Conservation (phyloP, 2,797 vertebrate species). For the Gadopsis bispinosus region DNA sequence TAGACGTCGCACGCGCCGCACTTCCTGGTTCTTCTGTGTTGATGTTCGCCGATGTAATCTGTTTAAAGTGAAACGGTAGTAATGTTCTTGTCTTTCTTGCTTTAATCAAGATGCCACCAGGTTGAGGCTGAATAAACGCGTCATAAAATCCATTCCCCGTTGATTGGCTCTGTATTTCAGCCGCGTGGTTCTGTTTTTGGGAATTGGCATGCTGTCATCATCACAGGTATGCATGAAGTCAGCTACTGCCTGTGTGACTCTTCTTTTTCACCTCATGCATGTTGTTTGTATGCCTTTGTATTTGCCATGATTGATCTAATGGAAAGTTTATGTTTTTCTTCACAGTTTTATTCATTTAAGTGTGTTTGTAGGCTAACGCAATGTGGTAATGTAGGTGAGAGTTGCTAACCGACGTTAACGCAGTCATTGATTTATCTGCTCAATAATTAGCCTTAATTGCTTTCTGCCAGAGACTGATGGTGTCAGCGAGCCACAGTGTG, state of each 20-base stretch:
- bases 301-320: not conserved
- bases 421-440: not conserved
- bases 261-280: not conserved
- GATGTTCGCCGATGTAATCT: constrained; percentile 33
- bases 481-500: not conserved
- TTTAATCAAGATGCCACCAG: not conserved
- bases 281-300: not conserved
- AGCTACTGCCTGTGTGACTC: not conserved
- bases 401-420: not conserved
- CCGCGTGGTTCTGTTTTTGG: constrained; percentile 24
- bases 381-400: constrained; percentile 4
- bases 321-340: not conserved
- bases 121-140: not conserved
- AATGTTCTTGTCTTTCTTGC: not conserved
- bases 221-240: constrained; percentile 68
- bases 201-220: constrained; percentile 68
- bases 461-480: not conserved
- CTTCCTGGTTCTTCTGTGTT: constrained; percentile 64
- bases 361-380: not conserved
- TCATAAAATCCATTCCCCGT: not conserved
- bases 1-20: constrained; percentile 64
- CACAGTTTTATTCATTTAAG: not conserved
- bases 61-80: constrained; percentile 47
- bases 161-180: constrained; percentile 9
- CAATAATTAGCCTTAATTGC: not conserved